A percentile compares a stretch with the other conserved stretches of the same genome.
Evolutionary conservation across 2,888 invertebrate species (phyloP).

Genomic region (Chymomyza caudatula): DNA sequence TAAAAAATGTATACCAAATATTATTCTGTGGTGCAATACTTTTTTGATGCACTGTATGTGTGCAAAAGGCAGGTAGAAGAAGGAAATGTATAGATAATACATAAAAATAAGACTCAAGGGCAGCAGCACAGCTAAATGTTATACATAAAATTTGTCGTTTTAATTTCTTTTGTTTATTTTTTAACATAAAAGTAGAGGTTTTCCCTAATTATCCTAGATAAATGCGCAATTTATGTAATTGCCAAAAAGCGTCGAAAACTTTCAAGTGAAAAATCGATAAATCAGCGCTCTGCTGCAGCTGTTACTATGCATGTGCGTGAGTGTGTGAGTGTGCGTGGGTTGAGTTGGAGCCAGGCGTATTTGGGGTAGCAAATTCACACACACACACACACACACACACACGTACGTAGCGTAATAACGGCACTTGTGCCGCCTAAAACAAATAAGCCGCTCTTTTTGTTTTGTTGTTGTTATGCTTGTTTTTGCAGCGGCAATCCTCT

Average conservation of each 20-base stretch:
- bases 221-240: conserved; percentile 52
- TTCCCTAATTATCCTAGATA: neutral
- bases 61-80: conserved; percentile 55
- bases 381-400: conserved; percentile 17
- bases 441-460: conserved; percentile 58
- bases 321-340: conserved; percentile 46
- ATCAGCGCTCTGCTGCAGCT: conserved; percentile 66
- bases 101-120: conserved; percentile 49
- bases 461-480: conserved; percentile 21
- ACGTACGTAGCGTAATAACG: conserved; percentile 6
- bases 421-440: conserved; percentile 53
- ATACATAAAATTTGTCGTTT: conserved; percentile 44
- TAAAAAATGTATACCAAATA: too few species aligned
- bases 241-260: conserved; percentile 21
- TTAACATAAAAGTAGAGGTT: neutral
- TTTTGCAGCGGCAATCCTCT: conserved; percentile 8
- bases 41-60: too few species aligned
- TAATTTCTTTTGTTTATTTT: neutral
- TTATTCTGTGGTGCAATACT: too few species aligned
- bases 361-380: conserved; percentile 58
- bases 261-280: conserved; percentile 61
- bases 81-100: conserved; percentile 31
- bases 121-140: conserved; percentile 50
- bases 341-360: conserved; percentile 49
- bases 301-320: conserved; percentile 32